These are phyloP conservation scores for Leptoclinus maculatus DNA, from an alignment of 2,797 vertebrate species.

Conservation along the genomic window DNA sequence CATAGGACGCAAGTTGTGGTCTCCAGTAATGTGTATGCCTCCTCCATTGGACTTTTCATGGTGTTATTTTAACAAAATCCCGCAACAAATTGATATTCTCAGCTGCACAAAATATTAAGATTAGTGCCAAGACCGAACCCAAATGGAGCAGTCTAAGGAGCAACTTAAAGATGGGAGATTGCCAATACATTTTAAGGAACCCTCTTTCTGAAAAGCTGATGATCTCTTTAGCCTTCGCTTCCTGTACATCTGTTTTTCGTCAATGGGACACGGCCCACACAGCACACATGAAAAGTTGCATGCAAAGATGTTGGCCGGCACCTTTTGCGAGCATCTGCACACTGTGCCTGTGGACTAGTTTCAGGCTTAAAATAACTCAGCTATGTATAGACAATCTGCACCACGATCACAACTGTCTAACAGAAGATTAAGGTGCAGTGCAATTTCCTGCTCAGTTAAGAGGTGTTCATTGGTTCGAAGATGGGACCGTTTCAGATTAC, in stretches of 20 bases:
- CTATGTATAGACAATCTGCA: neutral
- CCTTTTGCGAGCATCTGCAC: neutral
- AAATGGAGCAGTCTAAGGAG: too few species aligned
- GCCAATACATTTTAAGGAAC: too few species aligned
- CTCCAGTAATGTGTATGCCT: neutral
- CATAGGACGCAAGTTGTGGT: neutral
- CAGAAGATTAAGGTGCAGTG: neutral
- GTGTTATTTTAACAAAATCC: neutral
- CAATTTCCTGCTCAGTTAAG: neutral
- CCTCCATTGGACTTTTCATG: neutral
- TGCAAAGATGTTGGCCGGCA: neutral
- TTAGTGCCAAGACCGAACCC: neutral
- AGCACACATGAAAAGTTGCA: neutral
- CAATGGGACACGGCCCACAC: neutral
- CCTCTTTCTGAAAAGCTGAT: too few species aligned
- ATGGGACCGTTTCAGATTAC: too few species aligned
- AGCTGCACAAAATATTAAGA: neutral
- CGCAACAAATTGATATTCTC: too few species aligned
- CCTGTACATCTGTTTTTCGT: neutral
- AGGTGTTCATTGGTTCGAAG: neutral
- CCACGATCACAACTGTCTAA: neutral
- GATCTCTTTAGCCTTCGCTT: too few species aligned
- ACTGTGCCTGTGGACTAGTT: neutral
- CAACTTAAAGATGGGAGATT: too few species aligned
- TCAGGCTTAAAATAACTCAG: constrained; percentile 12